A percentile compares a stretch with the other conserved stretches of the same genome.
Evolutionary conservation across 2,113 vertebrate species (phyloP).

Genomic region (Centropus bengalensis): DNA sequence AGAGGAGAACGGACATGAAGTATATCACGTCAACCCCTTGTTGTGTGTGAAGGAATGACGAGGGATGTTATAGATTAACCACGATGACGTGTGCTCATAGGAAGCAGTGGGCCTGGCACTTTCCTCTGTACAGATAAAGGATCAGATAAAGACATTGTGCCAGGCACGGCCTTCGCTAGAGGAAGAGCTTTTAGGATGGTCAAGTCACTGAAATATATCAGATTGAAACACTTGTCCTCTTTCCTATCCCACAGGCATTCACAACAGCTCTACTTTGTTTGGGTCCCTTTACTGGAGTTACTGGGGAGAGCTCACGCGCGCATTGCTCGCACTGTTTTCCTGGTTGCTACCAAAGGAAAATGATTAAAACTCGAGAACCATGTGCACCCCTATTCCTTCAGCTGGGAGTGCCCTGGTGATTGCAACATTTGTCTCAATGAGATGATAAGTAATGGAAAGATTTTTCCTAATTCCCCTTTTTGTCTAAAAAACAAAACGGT

Average conservation of each 20-base stretch:
- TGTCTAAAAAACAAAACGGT: background rate
- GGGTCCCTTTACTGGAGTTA: background rate
- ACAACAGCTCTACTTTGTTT: background rate
- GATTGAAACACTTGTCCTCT: conserved; percentile 25
- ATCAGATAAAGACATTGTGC: conserved; percentile 35
- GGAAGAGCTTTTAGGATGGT: conserved; percentile 45
- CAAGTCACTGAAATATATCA: conserved; percentile 42
- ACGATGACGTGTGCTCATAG: background rate
- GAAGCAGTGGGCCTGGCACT: conserved; percentile 55
- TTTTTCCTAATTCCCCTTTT: background rate
- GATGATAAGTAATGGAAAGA: background rate
- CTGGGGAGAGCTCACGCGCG: background rate
- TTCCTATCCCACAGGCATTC: background rate
- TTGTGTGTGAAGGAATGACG: background rate
- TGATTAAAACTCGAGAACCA: background rate
- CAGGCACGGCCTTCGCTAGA: background rate
- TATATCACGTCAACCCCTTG: conserved; percentile 9
- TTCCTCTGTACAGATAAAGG: conserved; percentile 50
- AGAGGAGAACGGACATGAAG: background rate
- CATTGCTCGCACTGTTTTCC: background rate
- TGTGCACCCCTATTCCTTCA: background rate
- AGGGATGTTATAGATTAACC: conserved; percentile 7
- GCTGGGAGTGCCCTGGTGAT: background rate
- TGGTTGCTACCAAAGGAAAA: background rate
- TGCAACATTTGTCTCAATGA: background rate